Base-by-base conservation (phyloP, 2,888 invertebrate genomes). In the Eremobia ochroleuca region DNA sequence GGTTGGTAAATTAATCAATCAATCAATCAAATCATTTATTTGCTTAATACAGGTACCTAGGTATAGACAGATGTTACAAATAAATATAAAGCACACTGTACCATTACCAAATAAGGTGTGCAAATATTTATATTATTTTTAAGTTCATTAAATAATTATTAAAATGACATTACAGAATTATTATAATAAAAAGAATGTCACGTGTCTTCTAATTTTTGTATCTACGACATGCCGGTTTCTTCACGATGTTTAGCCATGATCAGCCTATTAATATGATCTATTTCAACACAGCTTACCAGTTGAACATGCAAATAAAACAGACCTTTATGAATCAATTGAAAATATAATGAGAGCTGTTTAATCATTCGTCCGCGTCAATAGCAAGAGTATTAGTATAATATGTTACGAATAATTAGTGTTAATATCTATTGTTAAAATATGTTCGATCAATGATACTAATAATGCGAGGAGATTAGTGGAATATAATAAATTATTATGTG, bases 371-470 rank as follows among this genome's bases (percentile, higher is more conserved):
- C 34, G 15, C 66, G 11, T 69, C 46, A 77, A 61, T 66, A 65
- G n/a, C 34, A 67, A 55, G 46, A 43, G 66, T 34, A 67, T 79
- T 79, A 59, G 58, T 43, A 46, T 62, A 31, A 62, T 55, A 58
- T 66, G 46, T 62, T 62, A n/a, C 31, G 15, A 43, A 64, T 78
- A 62, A 79, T 77, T 67, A 58, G 55, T 64, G 40, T 8, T 49
- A 83, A 83, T 68, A 49, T 8, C 46, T 55, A 46, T 40, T 77
- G 31, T 28, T 67, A 21, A 77, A 67, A 77, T 77, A 66, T 62
- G 25, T 76, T 2, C 13, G 9, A 31, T 67, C 25, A 40, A 28
- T 46, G 40, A 61, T 59, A 34, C 40, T 18, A 43, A 67, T 28
- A 25, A 25, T 49, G 11, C 11, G 11, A 13, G 15, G 8, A 43